Conservation (phyloP, 2,797 vertebrate genomes). For the Eospalax fontanierii region DNA sequence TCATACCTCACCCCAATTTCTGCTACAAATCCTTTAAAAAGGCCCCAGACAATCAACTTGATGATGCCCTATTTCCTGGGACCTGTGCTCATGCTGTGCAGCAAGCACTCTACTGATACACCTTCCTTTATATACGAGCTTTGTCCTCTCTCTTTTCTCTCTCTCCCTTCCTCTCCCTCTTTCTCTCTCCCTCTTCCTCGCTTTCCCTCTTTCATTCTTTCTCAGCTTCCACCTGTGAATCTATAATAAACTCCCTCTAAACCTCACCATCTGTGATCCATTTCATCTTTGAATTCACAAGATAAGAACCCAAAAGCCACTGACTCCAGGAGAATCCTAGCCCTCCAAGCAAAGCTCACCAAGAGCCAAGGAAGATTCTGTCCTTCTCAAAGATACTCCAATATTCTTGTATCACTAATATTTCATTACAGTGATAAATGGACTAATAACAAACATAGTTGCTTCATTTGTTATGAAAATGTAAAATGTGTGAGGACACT, state of each 20-base stretch:
- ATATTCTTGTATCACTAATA: neutral
- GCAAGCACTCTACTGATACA: too few species aligned
- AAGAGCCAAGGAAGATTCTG: neutral
- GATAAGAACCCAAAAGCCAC: neutral
- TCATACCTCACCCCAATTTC: neutral
- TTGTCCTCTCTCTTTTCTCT: neutral
- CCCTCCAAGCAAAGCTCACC: neutral
- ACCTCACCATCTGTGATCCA: neutral
- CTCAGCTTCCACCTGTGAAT: neutral
- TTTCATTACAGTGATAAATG: neutral
- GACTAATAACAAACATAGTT: neutral
- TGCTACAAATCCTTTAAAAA: too few species aligned
- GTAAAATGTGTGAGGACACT: slow-evolving; percentile 18
- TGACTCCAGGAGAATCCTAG: neutral
- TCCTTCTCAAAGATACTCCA: neutral
- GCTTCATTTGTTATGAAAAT: slow-evolving; percentile 31
- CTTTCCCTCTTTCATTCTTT: neutral
- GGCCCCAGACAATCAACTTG: neutral
- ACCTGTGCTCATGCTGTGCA: too few species aligned
- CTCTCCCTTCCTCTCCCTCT: neutral
- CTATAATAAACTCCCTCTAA: neutral
- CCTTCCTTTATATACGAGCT: neutral
- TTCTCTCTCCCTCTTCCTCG: neutral
- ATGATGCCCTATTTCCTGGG: neutral
- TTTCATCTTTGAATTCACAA: neutral